Conservation (phyloP, 1,140 invertebrate species). For the Leptoteleia sp. region DNA sequence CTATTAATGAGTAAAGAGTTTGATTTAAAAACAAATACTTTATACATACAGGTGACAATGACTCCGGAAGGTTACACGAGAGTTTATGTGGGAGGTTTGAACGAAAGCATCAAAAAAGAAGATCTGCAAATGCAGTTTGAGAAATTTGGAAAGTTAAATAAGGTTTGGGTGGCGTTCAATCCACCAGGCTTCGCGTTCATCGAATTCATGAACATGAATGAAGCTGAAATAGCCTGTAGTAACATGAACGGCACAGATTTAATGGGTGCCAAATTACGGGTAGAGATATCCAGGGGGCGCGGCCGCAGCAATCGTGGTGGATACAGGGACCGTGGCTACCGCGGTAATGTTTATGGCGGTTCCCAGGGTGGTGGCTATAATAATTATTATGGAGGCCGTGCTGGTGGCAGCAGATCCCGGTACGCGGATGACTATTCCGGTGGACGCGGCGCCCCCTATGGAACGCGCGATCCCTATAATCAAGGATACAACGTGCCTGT, state of each 20-base stretch:
- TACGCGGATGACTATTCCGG: constrained; percentile 75
- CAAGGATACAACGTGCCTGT: constrained; percentile 75
- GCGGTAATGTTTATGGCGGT: constrained; percentile 75
- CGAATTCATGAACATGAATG: constrained; percentile 96
- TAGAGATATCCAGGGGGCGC: constrained; percentile 90
- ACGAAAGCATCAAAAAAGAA: constrained; percentile 92
- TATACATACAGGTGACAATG: constrained; percentile 72
- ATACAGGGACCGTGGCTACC: constrained; percentile 80
- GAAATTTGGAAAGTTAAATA: constrained; percentile 95
- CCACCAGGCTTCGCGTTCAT: constrained; percentile 99
- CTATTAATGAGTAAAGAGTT: constrained; percentile 23
- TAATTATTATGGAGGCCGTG: constrained; percentile 78
- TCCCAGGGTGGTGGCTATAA: constrained; percentile 77
- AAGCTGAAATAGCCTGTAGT: constrained; percentile 96
- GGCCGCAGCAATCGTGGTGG: constrained; percentile 82
- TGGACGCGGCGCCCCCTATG: constrained; percentile 74
- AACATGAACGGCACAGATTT: constrained; percentile 93
- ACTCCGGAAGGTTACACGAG: constrained; percentile 83
- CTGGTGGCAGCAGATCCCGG: constrained; percentile 73
- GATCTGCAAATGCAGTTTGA: constrained; percentile 92
- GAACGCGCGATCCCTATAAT: constrained; percentile 76
- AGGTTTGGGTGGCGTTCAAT: constrained; percentile 97
- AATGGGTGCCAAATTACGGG: constrained; percentile 89
- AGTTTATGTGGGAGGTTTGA: constrained; percentile 92
- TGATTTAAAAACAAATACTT: constrained; percentile 50